Conservation (phyloP, 1,140 invertebrate genomes). For the Arctopsyche grandis region DNA sequence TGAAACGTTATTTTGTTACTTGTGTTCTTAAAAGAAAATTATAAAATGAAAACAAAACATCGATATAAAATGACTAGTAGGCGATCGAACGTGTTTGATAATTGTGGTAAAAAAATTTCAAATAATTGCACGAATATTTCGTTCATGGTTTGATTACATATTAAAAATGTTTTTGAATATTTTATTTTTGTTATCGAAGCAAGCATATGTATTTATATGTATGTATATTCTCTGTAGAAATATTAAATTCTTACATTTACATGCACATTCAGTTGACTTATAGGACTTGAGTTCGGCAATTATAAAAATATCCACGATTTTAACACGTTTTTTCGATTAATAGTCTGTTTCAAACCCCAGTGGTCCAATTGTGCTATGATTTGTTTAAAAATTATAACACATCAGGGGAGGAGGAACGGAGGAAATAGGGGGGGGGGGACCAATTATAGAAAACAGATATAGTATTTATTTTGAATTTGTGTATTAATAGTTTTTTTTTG, state of each 20-base stretch:
- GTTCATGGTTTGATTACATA: too few relatives aligned
- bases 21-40: slow-evolving; percentile 38
- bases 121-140: too few relatives aligned
- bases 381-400: slow-evolving; percentile 69
- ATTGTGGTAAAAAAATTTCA: too few relatives aligned
- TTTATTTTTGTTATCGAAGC: too few relatives aligned
- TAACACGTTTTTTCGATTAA: too few relatives aligned
- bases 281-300: too few relatives aligned
- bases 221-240: too few relatives aligned
- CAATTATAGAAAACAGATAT: slow-evolving; percentile 64
- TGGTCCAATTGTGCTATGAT: slow-evolving; percentile 67
- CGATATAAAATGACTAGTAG: background rate
- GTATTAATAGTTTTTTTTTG: slow-evolving; percentile 31
- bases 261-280: too few relatives aligned
- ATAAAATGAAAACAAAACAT: slow-evolving; percentile 12
- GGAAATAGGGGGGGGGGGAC: slow-evolving; percentile 56
- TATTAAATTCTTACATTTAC: too few relatives aligned
- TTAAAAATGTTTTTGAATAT: too few relatives aligned
- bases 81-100: background rate
- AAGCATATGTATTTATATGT: too few relatives aligned
- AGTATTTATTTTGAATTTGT: slow-evolving; percentile 68
- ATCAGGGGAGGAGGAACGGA: background rate
- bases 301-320: too few relatives aligned
- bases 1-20: slow-evolving; percentile 47
- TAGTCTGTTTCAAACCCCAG: slow-evolving; percentile 9